Conservation (phyloP, 2,113 vertebrate genomes). For the Esox niger region DNA sequence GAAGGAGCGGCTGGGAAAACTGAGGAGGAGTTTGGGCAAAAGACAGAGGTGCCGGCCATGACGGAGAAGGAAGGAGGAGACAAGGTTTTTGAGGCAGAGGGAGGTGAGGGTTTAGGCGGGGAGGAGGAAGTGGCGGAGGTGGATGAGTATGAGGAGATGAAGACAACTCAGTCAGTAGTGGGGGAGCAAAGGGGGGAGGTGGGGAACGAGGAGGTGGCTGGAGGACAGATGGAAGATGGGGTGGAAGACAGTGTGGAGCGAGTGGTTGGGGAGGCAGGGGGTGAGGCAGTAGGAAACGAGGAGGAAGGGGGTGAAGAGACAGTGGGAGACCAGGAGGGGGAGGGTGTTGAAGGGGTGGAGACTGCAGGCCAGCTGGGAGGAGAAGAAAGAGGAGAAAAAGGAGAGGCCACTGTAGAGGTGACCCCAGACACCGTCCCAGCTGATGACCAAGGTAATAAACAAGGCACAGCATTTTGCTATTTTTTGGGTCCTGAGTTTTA, state of each 20-base stretch:
- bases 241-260: background rate
- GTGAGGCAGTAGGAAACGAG: background rate
- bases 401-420: slow-evolving; percentile 29
- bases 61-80: too few species aligned
- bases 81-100: slow-evolving; percentile 22
- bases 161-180: slow-evolving; percentile 30
- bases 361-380: slow-evolving; percentile 13
- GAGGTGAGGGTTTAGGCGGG: slow-evolving; percentile 19
- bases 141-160: slow-evolving; percentile 20
- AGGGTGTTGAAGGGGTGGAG: slow-evolving; percentile 18
- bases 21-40: slow-evolving; percentile 15
- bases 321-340: slow-evolving; percentile 22
- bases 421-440: slow-evolving; percentile 24
- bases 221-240: slow-evolving; percentile 26
- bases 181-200: slow-evolving; percentile 20
- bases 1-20: slow-evolving; percentile 1
- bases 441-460: slow-evolving; percentile 48
- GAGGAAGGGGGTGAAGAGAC: slow-evolving; percentile 15
- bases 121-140: background rate
- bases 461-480: background rate
- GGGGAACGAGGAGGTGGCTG: slow-evolving; percentile 21
- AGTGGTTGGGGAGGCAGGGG: background rate
- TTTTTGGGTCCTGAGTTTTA: too few species aligned
- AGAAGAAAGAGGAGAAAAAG: slow-evolving; percentile 15
- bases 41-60: slow-evolving; percentile 19